These are phyloP conservation scores for Pantherophis vulpinus DNA, from an alignment of 2,797 vertebrate species.

Conservation along the genomic window DNA sequence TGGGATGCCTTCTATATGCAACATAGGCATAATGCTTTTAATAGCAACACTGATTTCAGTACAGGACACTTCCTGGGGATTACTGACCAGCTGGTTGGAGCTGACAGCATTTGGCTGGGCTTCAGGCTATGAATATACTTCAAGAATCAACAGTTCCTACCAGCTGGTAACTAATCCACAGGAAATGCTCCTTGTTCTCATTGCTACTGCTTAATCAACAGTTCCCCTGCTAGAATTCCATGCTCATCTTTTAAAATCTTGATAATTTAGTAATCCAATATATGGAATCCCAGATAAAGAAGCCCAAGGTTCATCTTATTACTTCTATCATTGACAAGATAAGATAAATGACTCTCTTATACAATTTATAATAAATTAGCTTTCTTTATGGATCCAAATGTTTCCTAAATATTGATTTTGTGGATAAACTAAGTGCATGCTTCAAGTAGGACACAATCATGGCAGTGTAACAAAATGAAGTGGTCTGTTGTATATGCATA, in stretches of 20 bases:
- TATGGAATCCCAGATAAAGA: slow-evolving; percentile 3
- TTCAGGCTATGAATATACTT: slow-evolving; percentile 48
- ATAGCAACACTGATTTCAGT: slow-evolving; percentile 39
- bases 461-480: neutral
- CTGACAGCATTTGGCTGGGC: slow-evolving; percentile 31
- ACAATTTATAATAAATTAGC: neutral
- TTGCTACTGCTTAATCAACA: slow-evolving; percentile 49
- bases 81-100: slow-evolving; percentile 29
- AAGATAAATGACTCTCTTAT: neutral
- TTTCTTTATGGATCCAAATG: neutral
- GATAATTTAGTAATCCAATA: slow-evolving; percentile 32
- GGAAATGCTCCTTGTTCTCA: slow-evolving; percentile 52
- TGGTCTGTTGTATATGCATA: neutral
- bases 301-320: accelerated
- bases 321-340: neutral
- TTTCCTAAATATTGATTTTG: neutral
- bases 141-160: slow-evolving; percentile 53
- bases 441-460: neutral
- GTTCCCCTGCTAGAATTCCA: slow-evolving; percentile 45
- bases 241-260: slow-evolving; percentile 16
- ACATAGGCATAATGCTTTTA: slow-evolving; percentile 30
- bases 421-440: neutral
- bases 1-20: slow-evolving; percentile 3
- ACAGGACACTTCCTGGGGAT: slow-evolving; percentile 52
- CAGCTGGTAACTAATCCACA: slow-evolving; percentile 59